A percentile compares a stretch with the other conserved stretches of the same genome.
Evolutionary conservation across 2,888 invertebrate species (phyloP).

Genomic region (Quadroppia sp.): DNA sequence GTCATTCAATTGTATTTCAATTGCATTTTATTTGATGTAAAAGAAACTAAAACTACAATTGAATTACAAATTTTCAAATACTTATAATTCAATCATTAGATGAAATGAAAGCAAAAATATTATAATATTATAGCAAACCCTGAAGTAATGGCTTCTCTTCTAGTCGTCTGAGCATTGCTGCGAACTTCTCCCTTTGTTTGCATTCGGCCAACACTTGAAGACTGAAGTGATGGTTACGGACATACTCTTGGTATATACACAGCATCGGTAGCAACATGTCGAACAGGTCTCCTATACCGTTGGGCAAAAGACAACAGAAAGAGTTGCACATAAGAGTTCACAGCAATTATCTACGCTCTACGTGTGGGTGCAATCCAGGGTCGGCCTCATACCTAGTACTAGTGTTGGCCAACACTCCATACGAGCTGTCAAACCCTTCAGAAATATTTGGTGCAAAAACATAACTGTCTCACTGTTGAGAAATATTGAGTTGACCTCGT

Average conservation of each 20-base stretch:
- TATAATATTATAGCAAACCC: no score
- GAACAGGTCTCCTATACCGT: constrained; percentile 73
- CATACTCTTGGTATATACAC: constrained; percentile 91
- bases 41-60: no score
- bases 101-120: no score
- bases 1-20: no score
- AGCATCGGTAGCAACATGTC: constrained; percentile 92
- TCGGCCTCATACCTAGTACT: constrained; percentile 66
- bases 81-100: no score
- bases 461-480: constrained; percentile 83
- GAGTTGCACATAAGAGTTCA: constrained; percentile 31
- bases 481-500: constrained; percentile 90
- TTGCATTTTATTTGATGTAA: no score
- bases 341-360: background rate
- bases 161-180: constrained; percentile 69
- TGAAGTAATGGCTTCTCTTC: constrained; percentile 82
- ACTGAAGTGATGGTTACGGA: constrained; percentile 88
- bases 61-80: no score
- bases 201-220: constrained; percentile 82
- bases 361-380: no score
- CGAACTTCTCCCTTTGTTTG: constrained; percentile 75
- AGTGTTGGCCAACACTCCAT: constrained; percentile 92
- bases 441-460: constrained; percentile 87
- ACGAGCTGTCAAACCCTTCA: constrained; percentile 82
- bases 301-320: constrained; percentile 35